Evolutionary conservation across 2,113 vertebrate species (phyloP).

Genomic region (Aegithalos caudatus): DNA sequence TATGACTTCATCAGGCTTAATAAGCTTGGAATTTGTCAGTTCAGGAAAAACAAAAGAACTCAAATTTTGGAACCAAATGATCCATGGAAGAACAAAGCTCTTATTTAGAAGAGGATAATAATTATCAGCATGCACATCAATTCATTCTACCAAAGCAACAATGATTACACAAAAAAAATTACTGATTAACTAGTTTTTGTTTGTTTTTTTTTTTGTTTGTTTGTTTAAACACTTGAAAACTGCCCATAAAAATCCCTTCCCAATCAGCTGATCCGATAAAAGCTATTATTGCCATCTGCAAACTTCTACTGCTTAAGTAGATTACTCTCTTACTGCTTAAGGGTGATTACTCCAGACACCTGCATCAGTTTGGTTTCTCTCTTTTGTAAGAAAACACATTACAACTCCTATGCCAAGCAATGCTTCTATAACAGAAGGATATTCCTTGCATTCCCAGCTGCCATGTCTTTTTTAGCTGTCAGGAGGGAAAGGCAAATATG

Average conservation of each 20-base stretch:
- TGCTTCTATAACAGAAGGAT: neutral
- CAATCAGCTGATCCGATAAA: neutral
- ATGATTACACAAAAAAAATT: neutral
- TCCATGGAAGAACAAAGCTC: neutral
- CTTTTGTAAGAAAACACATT: neutral
- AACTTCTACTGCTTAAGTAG: neutral
- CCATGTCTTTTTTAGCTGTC: accelerated
- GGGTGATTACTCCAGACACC: neutral
- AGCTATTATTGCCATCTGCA: neutral
- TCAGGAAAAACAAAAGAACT: neutral
- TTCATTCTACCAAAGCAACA: neutral
- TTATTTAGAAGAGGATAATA: neutral
- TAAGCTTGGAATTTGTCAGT: neutral
- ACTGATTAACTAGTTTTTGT: neutral
- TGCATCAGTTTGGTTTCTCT: neutral
- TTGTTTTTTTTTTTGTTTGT: neutral
- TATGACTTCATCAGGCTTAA: neutral
- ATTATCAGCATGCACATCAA: neutral
- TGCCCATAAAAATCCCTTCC: neutral
- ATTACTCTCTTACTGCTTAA: no score
- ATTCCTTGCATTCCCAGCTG: neutral
- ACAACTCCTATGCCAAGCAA: neutral
- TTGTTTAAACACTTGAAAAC: neutral
- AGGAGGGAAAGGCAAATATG: accelerated
- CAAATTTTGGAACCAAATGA: neutral